phyloP scores from a whole-genome alignment of 2,888 invertebrate species.

The Mesoligia furuncula region DNA sequence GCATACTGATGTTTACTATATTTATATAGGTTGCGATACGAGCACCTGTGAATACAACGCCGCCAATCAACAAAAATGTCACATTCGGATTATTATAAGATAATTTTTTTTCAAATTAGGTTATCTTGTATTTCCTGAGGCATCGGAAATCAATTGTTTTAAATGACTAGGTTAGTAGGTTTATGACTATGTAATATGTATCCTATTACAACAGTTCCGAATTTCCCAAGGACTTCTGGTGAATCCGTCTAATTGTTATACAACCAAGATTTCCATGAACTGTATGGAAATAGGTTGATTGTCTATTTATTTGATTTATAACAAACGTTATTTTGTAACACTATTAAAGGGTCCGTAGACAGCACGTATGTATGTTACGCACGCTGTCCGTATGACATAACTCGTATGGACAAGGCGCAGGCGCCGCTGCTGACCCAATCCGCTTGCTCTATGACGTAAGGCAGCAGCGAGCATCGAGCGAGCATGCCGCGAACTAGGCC shows the following conservation, averaged over 20 bases:
- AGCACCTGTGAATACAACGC: slow-evolving; percentile 74
- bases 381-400: slow-evolving; percentile 82
- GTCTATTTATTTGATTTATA: slow-evolving; percentile 50
- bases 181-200: neutral
- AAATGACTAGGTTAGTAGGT: neutral
- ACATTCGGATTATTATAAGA: slow-evolving; percentile 16
- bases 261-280: slow-evolving; percentile 37
- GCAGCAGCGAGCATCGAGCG: slow-evolving; percentile 69
- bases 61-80: slow-evolving; percentile 53
- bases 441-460: slow-evolving; percentile 79
- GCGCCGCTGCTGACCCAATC: slow-evolving; percentile 84
- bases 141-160: slow-evolving; percentile 6
- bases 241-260: slow-evolving; percentile 4
- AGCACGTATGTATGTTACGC: slow-evolving; percentile 76
- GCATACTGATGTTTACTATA: slow-evolving; percentile 87
- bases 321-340: slow-evolving; percentile 61
- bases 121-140: neutral
- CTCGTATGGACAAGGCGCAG: slow-evolving; percentile 78
- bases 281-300: slow-evolving; percentile 49
- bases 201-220: neutral
- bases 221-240: neutral
- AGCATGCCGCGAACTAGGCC: slow-evolving; percentile 80
- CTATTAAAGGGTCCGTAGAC: slow-evolving; percentile 67
- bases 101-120: slow-evolving; percentile 8
- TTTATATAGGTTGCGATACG: slow-evolving; percentile 80